Conservation (phyloP, 2,888 invertebrate species). For the Polia nebulosa region DNA sequence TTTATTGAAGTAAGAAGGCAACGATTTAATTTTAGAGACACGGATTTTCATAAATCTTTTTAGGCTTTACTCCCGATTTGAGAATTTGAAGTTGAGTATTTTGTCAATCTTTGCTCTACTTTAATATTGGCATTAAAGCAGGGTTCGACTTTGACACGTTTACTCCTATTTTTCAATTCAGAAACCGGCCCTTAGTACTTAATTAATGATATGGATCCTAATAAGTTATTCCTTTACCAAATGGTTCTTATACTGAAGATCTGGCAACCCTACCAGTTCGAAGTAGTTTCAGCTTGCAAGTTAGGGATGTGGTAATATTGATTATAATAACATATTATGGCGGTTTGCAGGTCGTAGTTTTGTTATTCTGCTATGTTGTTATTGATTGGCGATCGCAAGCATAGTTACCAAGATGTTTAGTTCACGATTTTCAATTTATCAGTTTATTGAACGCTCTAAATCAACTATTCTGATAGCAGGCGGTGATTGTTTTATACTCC, state of each 20-base stretch:
- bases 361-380: not conserved
- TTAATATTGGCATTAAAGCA: no score
- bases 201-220: not conserved
- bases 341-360: not conserved
- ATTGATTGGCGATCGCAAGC: not conserved
- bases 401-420: not conserved
- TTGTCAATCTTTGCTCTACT: no score
- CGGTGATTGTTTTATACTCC: not conserved
- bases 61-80: no score
- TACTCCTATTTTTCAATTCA: no score
- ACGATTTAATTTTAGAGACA: not conserved
- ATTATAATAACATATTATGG: slow-evolving; percentile 9
- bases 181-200: no score
- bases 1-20: not conserved
- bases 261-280: not conserved
- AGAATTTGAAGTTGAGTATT: no score
- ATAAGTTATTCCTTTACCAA: not conserved
- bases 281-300: slow-evolving; percentile 6
- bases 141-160: no score
- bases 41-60: no score
- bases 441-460: not conserved
- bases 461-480: not conserved
- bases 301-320: not conserved
- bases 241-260: not conserved
- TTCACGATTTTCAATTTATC: not conserved